Conservation (phyloP, 2,888 invertebrate genomes). For the Polydesmus complanatus region DNA sequence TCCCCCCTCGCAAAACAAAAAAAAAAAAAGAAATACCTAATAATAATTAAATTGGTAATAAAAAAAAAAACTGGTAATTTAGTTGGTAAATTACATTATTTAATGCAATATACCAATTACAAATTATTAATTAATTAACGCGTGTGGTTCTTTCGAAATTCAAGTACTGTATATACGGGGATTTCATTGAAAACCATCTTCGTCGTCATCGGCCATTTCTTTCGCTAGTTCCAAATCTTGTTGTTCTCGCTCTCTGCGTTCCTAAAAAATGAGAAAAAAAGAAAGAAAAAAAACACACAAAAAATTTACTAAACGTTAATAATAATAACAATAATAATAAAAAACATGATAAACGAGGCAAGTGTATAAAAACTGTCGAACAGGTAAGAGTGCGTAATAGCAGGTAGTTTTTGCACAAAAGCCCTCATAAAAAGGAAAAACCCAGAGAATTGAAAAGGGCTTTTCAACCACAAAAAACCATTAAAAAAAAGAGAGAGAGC, state of each 20-base stretch:
- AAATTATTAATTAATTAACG: too few species aligned
- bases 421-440: neutral
- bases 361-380: neutral
- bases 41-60: too few species aligned
- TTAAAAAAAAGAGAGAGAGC: too few species aligned
- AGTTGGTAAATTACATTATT: too few species aligned
- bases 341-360: neutral
- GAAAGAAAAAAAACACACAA: neutral
- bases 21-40: too few species aligned
- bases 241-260: slow-evolving; percentile 87
- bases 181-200: slow-evolving; percentile 42
- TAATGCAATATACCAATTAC: too few species aligned
- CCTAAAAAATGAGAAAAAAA: slow-evolving; percentile 34
- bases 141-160: too few species aligned
- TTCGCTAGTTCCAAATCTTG: slow-evolving; percentile 98
- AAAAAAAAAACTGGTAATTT: too few species aligned
- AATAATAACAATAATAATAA: neutral
- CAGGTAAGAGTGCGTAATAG: too few species aligned
- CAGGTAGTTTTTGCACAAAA: neutral
- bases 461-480: neutral
- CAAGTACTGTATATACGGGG: too few species aligned
- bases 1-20: too few species aligned
- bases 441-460: neutral
- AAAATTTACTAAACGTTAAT: neutral
- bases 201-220: slow-evolving; percentile 99